Evolutionary conservation across 2,113 vertebrate species (phyloP), one percentile per base, ranked within the genome.

Genomic region (Salvelinus alpinus): DNA sequence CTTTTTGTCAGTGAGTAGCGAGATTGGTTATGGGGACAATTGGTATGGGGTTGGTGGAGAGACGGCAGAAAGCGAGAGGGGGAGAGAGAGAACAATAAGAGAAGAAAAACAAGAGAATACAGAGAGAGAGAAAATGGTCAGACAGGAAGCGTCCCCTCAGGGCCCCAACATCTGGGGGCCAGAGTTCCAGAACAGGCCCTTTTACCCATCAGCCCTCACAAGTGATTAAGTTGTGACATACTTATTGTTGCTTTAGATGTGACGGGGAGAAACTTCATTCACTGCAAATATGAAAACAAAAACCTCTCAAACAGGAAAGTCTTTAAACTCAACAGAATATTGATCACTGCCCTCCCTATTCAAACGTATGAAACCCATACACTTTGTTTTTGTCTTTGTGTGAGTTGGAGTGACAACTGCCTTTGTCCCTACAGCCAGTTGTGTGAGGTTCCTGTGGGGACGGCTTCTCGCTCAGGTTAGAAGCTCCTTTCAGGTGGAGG

Each of bases 71-170:
- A 5, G 27, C 14, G 38, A n/a, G n/a, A 76, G 22, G 27, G 69
- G 9, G 38, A 38, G 2, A 16, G 34, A 71, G 70, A 16, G 24
- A 65, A 25, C 27, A 1, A 65, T 4, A 2, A 2, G 22, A 65
- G 71, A 76, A 38, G 8, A 38, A 38, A 38, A 38, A 2, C 7
- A 38, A 38, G 80, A 78, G 3, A 11, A 3, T 66, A 65, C 38
- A 38, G 8, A 38, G 31, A 31, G 4, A 59, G 20, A 64, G 82
- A 86, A 85, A 76, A 86, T 73, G 57, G 68, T 82, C 82, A 81
- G 82, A 85, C 84, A 87, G 88, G 87, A 90, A 86, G 82, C 72
- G 78, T 77, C 77, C 82, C 83, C 84, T 87, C 80, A 84, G 83
- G 81, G 88, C 82, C 74, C 79, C 83, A 86, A 85, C 84, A 88